Evolutionary conservation across 2,113 vertebrate genomes (phyloP).

Genomic region (Cariama cristata): DNA sequence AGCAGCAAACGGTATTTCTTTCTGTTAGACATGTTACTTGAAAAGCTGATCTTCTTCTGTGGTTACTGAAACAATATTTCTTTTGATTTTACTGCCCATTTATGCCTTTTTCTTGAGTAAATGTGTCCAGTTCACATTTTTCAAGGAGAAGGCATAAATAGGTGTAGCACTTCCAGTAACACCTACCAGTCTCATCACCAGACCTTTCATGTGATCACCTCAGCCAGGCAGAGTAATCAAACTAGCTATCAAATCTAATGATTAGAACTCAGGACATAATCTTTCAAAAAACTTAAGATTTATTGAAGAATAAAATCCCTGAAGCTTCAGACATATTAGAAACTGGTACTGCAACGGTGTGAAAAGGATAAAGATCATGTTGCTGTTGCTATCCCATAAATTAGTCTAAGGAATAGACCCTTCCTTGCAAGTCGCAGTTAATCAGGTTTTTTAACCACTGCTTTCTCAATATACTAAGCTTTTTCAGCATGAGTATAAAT

Average conservation of each 20-base stretch:
- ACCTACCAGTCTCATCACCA: neutral
- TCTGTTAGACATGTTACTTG: neutral
- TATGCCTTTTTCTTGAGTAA: conserved; percentile 44
- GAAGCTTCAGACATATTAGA: neutral
- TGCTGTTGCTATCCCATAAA: neutral
- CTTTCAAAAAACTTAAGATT: neutral
- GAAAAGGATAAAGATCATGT: neutral
- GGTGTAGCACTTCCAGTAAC: neutral
- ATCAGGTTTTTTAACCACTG: neutral
- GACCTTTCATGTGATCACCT: neutral
- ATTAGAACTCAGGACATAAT: conserved; percentile 19
- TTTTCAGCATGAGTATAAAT: neutral
- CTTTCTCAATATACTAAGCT: neutral
- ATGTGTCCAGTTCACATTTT: conserved; percentile 36
- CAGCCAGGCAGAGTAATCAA: conserved; percentile 43
- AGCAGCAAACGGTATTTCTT: conserved; percentile 5
- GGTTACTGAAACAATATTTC: conserved; percentile 61
- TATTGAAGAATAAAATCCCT: conserved; percentile 42
- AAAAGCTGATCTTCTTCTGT: conserved; percentile 18
- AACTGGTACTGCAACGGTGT: neutral
- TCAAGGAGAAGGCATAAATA: conserved; percentile 8
- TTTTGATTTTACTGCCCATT: conserved; percentile 56
- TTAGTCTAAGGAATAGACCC: neutral
- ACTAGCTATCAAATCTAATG: conserved; percentile 19
- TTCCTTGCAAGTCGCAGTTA: neutral